These are phyloP conservation scores for Eubasilissa regina DNA, from an alignment of 1,140 invertebrate species.

Conservation along the genomic window DNA sequence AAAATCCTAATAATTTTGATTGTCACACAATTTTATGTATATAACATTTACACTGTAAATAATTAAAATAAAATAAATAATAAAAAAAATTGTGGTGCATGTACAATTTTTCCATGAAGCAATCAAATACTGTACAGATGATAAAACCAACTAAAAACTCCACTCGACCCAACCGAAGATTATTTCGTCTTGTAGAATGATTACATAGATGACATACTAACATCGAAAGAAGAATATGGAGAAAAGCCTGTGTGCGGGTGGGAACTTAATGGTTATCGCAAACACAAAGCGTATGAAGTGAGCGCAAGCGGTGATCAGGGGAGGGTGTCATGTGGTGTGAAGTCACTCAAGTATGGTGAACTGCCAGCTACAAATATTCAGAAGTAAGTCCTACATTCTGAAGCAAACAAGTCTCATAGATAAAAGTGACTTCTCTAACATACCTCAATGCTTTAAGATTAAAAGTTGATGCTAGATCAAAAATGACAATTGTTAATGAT, in stretches of 20 bases:
- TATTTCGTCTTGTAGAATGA: conserved; percentile 12
- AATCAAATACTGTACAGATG: no score
- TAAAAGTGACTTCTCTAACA: no score
- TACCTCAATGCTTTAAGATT: no score
- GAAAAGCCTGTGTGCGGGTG: conserved; percentile 30
- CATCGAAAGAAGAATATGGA: conserved; percentile 31
- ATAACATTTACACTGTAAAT: no score
- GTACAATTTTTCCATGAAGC: no score
- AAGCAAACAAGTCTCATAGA: no score
- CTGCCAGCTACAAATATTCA: conserved; percentile 33
- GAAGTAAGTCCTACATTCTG: not conserved
- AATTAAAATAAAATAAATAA: no score
- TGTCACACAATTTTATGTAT: no score
- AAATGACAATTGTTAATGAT: no score
- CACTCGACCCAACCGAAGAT: conserved; percentile 18
- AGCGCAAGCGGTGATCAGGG: conserved; percentile 55
- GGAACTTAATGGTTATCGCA: conserved; percentile 49
- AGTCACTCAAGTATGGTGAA: conserved; percentile 31
- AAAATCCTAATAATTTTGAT: no score
- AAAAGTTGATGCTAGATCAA: no score
- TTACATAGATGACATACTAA: conserved; percentile 22
- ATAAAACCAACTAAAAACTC: not conserved
- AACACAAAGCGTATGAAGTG: conserved; percentile 57
- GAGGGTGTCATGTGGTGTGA: conserved; percentile 34
- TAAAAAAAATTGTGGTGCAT: no score